Percentiles rank a stretch among this genome's conserved stretches.
Conservation (phyloP, 2,888 invertebrate genomes). For the Halictus ligatus region DNA sequence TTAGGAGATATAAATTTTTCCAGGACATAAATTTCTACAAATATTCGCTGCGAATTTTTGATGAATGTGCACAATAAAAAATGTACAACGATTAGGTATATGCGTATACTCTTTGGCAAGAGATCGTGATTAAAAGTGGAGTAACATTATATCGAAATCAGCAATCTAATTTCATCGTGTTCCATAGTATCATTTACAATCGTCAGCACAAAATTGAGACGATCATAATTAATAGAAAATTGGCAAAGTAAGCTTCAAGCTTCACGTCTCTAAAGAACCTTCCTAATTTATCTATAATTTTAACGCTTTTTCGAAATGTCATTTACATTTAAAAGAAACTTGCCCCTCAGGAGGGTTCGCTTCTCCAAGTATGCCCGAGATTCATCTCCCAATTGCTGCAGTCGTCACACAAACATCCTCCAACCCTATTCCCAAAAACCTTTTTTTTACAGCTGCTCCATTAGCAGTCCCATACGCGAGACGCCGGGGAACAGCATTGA, state of each 20-base stretch:
- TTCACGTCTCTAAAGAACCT: background rate
- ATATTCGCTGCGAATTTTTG: background rate
- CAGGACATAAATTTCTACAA: background rate
- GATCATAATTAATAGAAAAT: background rate
- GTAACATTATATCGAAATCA: background rate
- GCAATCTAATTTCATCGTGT: background rate
- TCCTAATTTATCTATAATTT: background rate
- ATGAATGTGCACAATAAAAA: background rate
- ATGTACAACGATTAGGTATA: background rate
- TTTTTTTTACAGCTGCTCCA: background rate
- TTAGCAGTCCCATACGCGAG: background rate
- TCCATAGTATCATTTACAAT: background rate
- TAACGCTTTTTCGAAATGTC: background rate
- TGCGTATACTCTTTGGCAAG: background rate
- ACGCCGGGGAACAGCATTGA: background rate
- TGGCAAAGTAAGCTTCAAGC: constrained; percentile 10
- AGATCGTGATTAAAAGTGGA: background rate
- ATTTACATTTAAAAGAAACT: background rate
- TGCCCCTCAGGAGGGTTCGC: constrained; percentile 5
- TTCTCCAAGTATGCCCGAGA: background rate
- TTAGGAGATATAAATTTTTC: background rate
- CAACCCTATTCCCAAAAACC: background rate
- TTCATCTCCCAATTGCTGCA: background rate
- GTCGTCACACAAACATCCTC: background rate
- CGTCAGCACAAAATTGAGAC: background rate